Percentiles rank a stretch among this genome's conserved stretches.
phyloP scores from a whole-genome alignment of 2,113 vertebrate species.

The Peucedramus taeniatus region DNA sequence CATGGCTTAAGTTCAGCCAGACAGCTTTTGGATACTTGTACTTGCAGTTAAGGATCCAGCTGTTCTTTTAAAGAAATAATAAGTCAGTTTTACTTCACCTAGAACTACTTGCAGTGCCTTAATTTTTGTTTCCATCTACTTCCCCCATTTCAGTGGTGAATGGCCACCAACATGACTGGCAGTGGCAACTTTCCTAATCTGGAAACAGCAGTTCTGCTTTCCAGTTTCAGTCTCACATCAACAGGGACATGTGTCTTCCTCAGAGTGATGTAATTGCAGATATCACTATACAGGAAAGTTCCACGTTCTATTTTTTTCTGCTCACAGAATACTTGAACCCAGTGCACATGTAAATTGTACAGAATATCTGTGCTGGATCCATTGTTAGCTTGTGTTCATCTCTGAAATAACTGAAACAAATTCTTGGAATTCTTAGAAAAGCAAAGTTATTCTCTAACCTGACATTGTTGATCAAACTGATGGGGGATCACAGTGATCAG shows the following conservation, averaged over 20 bases:
- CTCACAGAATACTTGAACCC: neutral
- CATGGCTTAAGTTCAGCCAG: neutral
- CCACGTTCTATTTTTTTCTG: neutral
- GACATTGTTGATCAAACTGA: neutral
- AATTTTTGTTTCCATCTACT: slow-evolving; percentile 8
- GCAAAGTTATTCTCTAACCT: neutral
- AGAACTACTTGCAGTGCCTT: neutral
- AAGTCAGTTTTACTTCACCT: neutral
- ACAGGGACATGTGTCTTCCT: slow-evolving; percentile 41
- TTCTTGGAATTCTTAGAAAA: neutral
- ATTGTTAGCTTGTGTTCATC: neutral
- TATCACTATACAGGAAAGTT: neutral
- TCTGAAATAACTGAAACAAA: neutral
- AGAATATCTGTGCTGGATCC: neutral
- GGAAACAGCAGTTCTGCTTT: slow-evolving; percentile 43
- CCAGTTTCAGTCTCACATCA: slow-evolving; percentile 34
- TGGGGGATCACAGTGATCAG: neutral
- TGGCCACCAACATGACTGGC: neutral
- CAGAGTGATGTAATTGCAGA: neutral
- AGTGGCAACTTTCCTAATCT: slow-evolving; percentile 6
- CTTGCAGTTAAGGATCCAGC: neutral
- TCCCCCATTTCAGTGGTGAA: neutral
- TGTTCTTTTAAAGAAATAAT: neutral
- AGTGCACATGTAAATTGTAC: neutral
- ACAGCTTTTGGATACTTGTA: neutral